These are phyloP conservation scores for Hippocampus kuda DNA, from an alignment of 2,797 vertebrate genomes.

Conservation along the genomic window DNA sequence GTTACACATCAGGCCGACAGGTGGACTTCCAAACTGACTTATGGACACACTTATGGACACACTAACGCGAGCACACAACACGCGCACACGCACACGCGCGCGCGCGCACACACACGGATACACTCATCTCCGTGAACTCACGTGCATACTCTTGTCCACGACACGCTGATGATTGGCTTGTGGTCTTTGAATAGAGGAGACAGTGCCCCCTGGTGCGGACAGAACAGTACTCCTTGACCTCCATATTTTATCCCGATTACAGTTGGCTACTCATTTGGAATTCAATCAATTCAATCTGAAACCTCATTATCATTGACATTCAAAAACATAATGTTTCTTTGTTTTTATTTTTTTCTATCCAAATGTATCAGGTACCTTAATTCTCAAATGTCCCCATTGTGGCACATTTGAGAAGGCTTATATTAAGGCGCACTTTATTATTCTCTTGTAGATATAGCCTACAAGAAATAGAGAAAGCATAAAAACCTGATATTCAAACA, in stretches of 20 bases:
- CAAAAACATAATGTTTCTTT: neutral
- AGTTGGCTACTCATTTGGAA: conserved; percentile 42
- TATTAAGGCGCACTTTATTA: neutral
- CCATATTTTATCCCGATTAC: conserved; percentile 32
- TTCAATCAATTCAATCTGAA: conserved; percentile 43
- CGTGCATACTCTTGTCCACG: conserved; percentile 1
- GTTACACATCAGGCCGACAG: conserved; percentile 25
- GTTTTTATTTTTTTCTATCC: neutral
- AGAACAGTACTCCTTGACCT: conserved; percentile 44
- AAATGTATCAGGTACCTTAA: neutral
- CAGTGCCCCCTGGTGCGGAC: conserved; percentile 69
- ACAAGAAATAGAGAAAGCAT: too few species aligned
- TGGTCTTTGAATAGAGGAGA: conserved; percentile 61
- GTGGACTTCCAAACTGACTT: conserved; percentile 36
- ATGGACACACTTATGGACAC: conserved; percentile 21
- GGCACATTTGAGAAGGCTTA: neutral
- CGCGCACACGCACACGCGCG: conserved; percentile 6
- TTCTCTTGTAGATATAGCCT: neutral
- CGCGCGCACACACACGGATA: conserved; percentile 3
- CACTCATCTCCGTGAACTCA: conserved; percentile 11
- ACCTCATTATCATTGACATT: neutral
- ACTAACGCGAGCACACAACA: neutral
- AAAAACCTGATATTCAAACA: neutral
- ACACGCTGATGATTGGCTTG: conserved; percentile 17
- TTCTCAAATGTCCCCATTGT: neutral